phyloP scores from a whole-genome alignment of 2,113 vertebrate species.

The Cathartes aura region DNA sequence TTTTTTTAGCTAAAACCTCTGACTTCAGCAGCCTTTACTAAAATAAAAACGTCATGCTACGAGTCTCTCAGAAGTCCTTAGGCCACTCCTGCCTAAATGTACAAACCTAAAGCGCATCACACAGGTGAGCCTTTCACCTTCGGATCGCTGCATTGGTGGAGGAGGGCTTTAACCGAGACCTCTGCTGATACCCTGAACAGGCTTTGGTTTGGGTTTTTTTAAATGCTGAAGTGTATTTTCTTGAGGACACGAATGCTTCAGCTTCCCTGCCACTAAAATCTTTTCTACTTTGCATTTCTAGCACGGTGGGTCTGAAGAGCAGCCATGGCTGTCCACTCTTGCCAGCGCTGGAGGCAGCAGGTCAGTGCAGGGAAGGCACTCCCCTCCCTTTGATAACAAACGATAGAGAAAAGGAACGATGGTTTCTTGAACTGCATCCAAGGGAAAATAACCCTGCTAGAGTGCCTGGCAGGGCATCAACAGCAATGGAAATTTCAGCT shows the following conservation, averaged over 20 bases:
- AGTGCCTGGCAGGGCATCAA: slow-evolving; percentile 66
- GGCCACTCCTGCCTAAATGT: background rate
- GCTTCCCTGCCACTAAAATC: background rate
- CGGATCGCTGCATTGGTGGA: background rate
- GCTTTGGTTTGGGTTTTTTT: background rate
- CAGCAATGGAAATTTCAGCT: slow-evolving; percentile 66
- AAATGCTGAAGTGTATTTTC: background rate
- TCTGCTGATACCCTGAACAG: background rate
- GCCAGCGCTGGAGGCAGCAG: slow-evolving; percentile 23
- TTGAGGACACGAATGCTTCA: background rate
- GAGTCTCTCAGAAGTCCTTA: background rate
- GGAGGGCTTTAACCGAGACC: background rate
- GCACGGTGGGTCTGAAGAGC: background rate
- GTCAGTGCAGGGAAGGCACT: background rate
- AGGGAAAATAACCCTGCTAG: slow-evolving; percentile 61
- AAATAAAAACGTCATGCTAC: background rate
- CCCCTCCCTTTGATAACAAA: slow-evolving; percentile 58
- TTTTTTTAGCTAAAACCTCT: background rate
- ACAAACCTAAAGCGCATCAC: background rate
- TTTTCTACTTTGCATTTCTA: slow-evolving; percentile 28
- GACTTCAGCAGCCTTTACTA: background rate
- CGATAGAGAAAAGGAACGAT: slow-evolving; percentile 39
- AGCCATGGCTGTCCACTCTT: background rate
- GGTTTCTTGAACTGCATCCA: slow-evolving; percentile 73
- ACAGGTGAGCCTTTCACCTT: background rate